Percentiles rank a stretch among this genome's conserved stretches.
Conservation (phyloP, 2,113 vertebrate species). For the Morone saxatilis region DNA sequence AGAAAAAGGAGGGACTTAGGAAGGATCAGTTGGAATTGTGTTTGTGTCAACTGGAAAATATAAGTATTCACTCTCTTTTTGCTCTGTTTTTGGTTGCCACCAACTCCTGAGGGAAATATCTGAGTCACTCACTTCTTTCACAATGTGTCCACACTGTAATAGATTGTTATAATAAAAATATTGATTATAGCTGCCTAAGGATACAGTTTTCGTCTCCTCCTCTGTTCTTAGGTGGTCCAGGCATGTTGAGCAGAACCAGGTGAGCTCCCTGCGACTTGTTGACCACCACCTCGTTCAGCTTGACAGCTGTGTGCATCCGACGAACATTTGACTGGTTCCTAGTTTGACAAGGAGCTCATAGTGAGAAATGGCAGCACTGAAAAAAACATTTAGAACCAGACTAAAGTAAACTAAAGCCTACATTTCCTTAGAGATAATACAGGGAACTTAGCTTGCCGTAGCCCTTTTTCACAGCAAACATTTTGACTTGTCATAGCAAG, state of each 20-base stretch:
- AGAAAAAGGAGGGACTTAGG: too few species aligned
- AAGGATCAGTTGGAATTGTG: too few species aligned
- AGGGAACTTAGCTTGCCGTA: rapidly evolving
- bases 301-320: conserved; percentile 97
- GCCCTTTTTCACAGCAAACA: background rate
- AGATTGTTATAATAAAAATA: background rate
- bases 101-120: background rate
- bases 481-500: background rate
- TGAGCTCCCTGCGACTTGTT: conserved; percentile 94
- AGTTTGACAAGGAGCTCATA: conserved; percentile 10
- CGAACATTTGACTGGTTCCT: conserved; percentile 97
- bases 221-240: conserved; percentile 91
- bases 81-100: background rate
- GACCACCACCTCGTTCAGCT: conserved; percentile 93
- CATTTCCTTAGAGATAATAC: background rate
- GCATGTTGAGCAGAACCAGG: conserved; percentile 97
- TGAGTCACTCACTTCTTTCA: background rate
- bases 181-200: conserved; percentile 73
- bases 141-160: background rate
- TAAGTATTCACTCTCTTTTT: background rate
- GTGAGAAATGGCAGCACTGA: conserved; percentile 17
- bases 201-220: conserved; percentile 99
- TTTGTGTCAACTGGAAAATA: too few species aligned
- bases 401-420: background rate
- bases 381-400: background rate